A percentile compares a stretch with the other conserved stretches of the same genome.
phyloP scores from a whole-genome alignment of 2,797 vertebrate genomes.

The Lacerta bilineata region DNA sequence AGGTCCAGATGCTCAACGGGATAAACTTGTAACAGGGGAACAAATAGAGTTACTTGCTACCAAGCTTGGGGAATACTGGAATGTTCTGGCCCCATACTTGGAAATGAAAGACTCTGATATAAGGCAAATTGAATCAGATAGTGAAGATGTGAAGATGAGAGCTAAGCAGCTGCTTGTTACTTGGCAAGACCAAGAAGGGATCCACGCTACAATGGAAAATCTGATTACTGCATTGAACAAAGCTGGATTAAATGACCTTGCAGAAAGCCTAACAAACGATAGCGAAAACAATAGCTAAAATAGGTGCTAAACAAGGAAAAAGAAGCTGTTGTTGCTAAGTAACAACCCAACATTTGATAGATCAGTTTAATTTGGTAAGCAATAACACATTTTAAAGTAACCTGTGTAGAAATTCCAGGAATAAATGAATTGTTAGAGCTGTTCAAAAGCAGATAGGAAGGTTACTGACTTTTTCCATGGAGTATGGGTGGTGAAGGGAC shows the following conservation, averaged over 20 bases:
- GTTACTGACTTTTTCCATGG: too few relatives aligned
- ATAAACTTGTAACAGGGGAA: constrained; percentile 90
- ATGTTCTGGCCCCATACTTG: constrained; percentile 88
- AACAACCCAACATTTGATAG: constrained; percentile 68
- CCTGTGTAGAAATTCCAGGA: constrained; percentile 44
- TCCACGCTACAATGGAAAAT: constrained; percentile 89
- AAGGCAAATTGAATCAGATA: constrained; percentile 93
- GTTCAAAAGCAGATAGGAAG: neutral
- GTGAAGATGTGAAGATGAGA: constrained; percentile 93
- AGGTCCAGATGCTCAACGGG: constrained; percentile 92
- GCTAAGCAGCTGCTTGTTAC: constrained; percentile 95
- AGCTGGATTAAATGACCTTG: constrained; percentile 87
- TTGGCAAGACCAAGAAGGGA: constrained; percentile 96
- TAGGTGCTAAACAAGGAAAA: constrained; percentile 51
- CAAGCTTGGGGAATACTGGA: constrained; percentile 93
- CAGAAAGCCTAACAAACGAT: constrained; percentile 85
- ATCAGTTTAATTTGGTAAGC: constrained; percentile 73
- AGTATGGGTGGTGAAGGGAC: neutral
- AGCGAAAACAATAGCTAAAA: constrained; percentile 76
- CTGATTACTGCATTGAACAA: constrained; percentile 86
- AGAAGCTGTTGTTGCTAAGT: constrained; percentile 71
- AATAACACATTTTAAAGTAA: constrained; percentile 70
- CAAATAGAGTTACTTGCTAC: constrained; percentile 92
- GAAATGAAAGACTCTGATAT: constrained; percentile 94
- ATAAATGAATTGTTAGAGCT: neutral